These are phyloP conservation scores for Trichopria drosophilae DNA, from an alignment of 2,888 invertebrate species.

Conservation along the genomic window DNA sequence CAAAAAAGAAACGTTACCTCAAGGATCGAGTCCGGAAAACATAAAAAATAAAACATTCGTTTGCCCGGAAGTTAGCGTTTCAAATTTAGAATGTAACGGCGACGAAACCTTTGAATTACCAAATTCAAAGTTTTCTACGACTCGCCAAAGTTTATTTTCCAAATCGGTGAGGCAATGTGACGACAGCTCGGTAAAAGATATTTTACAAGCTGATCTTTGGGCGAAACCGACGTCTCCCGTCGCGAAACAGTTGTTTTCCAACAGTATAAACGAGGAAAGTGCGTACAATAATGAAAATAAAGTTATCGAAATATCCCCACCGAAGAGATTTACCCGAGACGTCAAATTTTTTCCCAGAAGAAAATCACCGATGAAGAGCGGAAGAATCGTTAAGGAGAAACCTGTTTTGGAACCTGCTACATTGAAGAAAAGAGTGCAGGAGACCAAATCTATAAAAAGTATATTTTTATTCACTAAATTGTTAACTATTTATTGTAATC, in stretches of 20 bases:
- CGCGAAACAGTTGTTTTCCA: constrained; percentile 24
- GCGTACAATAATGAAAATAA: neutral
- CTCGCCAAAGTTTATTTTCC: constrained; percentile 1
- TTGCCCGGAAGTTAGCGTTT: no score
- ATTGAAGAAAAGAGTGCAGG: constrained; percentile 40
- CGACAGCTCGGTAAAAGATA: constrained; percentile 41
- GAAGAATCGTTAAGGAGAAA: constrained; percentile 44
- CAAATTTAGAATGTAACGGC: no score
- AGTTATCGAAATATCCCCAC: constrained; percentile 44
- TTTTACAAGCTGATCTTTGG: constrained; percentile 51
- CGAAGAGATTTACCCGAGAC: constrained; percentile 22
- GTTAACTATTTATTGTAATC: constrained; percentile 10
- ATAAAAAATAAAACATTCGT: no score
- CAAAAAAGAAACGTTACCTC: neutral
- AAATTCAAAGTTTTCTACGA: constrained; percentile 19
- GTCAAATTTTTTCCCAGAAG: constrained; percentile 25
- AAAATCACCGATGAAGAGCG: constrained; percentile 39
- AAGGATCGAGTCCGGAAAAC: no score
- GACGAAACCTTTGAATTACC: constrained; percentile 41
- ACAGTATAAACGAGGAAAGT: constrained; percentile 32
- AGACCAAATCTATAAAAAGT: constrained; percentile 37
- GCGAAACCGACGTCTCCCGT: constrained; percentile 35
- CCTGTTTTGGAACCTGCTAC: constrained; percentile 24
- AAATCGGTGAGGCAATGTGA: constrained; percentile 30
- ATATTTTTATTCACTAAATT: constrained; percentile 15